These are phyloP conservation scores for Galleria mellonella DNA, from an alignment of 1,140 invertebrate genomes.

Conservation along the genomic window DNA sequence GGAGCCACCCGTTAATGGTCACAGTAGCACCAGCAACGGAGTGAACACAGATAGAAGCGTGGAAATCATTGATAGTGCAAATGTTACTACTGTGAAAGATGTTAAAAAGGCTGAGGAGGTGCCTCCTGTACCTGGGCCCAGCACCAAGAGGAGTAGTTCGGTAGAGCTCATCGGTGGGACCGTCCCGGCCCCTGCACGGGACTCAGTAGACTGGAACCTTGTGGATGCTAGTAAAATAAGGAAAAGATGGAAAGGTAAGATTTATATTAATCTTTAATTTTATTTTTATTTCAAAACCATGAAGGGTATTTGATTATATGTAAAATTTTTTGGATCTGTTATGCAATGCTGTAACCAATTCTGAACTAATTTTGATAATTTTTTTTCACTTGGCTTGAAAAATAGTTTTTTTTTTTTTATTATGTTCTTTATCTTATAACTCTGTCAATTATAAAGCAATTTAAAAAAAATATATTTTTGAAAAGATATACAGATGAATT, in stretches of 20 bases:
- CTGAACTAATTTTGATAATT: no score
- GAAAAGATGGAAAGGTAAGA: constrained; percentile 63
- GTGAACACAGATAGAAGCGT: constrained; percentile 48
- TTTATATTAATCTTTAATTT: constrained; percentile 5
- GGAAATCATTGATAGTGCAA: constrained; percentile 54
- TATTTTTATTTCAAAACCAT: constrained; percentile 9
- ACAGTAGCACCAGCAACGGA: constrained; percentile 13
- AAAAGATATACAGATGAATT: no score
- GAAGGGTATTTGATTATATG: no score
- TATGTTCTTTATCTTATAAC: no score
- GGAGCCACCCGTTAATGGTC: constrained; percentile 51
- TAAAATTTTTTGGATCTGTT: no score
- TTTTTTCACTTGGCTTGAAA: no score
- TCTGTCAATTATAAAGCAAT: no score
- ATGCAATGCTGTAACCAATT: no score
- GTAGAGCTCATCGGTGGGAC: constrained; percentile 60
- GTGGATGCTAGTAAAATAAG: constrained; percentile 69
- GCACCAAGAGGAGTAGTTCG: constrained; percentile 54
- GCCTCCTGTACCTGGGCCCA: constrained; percentile 36
- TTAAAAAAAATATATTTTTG: no score
- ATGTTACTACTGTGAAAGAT: constrained; percentile 32
- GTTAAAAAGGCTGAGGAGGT: constrained; percentile 31
- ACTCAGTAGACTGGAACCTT: constrained; percentile 63
- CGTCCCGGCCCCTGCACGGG: constrained; percentile 53
- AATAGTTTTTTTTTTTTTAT: no score